A percentile compares a stretch with the other conserved stretches of the same genome.
phyloP scores from a whole-genome alignment of 53 echinoderm and acorn worm species.

The Paelopatides confundens region DNA sequence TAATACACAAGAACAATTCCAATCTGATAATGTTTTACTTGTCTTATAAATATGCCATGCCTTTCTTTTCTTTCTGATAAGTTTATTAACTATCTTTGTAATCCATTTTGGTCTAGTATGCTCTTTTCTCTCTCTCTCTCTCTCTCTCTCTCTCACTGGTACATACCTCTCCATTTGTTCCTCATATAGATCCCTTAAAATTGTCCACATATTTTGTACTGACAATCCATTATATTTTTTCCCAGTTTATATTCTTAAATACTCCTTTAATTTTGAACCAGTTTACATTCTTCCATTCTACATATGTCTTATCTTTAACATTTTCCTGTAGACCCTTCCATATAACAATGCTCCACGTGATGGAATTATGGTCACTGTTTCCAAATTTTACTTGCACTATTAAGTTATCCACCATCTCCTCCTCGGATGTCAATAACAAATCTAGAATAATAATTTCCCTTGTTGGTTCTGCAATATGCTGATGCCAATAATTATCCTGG shows the following conservation, averaged over 20 bases:
- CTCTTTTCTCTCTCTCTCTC: not conserved
- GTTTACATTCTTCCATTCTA: not conserved
- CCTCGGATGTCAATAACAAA: not conserved
- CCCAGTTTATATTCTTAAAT: not conserved
- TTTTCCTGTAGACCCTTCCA: not conserved
- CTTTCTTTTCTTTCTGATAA: not conserved
- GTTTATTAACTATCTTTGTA: not conserved
- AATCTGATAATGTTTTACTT: not conserved
- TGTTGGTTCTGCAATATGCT: not conserved
- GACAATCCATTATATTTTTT: not conserved
- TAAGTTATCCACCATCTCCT: conserved; percentile 11
- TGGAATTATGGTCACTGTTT: conserved; percentile 16
- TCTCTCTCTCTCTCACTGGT: not conserved
- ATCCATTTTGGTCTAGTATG: conserved; percentile 8
- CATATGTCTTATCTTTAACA: too few species aligned
- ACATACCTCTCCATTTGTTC: not conserved
- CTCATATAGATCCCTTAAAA: not conserved
- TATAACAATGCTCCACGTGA: not conserved
- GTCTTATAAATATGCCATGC: conserved; percentile 9
- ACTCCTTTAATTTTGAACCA: not conserved
- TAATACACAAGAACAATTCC: conserved; percentile 13
- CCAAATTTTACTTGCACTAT: conserved; percentile 14
- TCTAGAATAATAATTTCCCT: not conserved
- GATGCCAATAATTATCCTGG: not conserved
- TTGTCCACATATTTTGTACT: not conserved